phyloP scores from a whole-genome alignment of 2,888 invertebrate genomes.

The Ypsolopha sequella region DNA sequence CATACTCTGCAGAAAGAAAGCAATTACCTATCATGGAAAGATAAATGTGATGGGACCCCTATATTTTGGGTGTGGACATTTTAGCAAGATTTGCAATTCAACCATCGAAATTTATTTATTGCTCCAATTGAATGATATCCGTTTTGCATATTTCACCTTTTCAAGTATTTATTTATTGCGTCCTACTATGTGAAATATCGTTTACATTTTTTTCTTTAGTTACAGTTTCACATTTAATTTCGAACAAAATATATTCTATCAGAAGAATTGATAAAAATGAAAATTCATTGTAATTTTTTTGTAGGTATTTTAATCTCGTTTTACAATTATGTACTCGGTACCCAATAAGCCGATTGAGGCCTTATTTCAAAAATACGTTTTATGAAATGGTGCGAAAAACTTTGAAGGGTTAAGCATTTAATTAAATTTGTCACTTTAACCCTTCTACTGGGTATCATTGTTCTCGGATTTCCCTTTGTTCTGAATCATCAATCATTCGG shows the following conservation, averaged over 20 bases:
- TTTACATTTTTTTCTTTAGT: too few species aligned
- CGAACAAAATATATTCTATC: too few species aligned
- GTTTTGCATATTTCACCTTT: constrained; percentile 39
- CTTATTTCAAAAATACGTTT: not conserved
- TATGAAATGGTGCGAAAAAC: not conserved
- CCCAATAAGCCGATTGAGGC: too few species aligned
- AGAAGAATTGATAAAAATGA: too few species aligned
- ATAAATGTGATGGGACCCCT: constrained; percentile 48
- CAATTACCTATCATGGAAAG: constrained; percentile 40
- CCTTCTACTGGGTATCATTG: constrained; percentile 25
- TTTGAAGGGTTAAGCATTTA: not conserved
- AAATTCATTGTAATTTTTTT: too few species aligned
- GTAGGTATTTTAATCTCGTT: too few species aligned
- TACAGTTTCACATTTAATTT: too few species aligned
- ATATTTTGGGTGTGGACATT: constrained; percentile 50
- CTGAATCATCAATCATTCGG: constrained; percentile 40
- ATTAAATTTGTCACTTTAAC: constrained; percentile 12
- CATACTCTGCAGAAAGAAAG: constrained; percentile 20
- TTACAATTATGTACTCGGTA: too few species aligned
- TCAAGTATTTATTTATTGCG: constrained; percentile 25
- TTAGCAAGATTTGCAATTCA: constrained; percentile 47
- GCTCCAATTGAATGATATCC: constrained; percentile 43
- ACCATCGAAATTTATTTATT: constrained; percentile 51
- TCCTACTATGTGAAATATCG: too few species aligned
- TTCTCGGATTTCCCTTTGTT: constrained; percentile 32